Conservation (phyloP, 2,113 vertebrate species). For the Spermophilus dauricus region DNA sequence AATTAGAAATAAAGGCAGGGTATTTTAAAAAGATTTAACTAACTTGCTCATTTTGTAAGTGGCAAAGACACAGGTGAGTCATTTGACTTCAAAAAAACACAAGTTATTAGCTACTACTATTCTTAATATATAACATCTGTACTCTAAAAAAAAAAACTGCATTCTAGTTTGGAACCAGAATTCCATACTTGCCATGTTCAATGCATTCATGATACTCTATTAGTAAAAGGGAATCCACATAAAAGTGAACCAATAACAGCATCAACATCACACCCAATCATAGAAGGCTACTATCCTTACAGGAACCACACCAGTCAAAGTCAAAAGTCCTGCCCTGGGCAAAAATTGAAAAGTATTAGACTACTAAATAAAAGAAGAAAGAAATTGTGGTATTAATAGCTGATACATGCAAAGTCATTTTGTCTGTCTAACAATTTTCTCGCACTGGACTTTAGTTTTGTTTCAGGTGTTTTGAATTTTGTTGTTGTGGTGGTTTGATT, state of each 20-base stretch:
- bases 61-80: not conserved
- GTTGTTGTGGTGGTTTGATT: not conserved
- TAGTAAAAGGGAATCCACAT: not conserved
- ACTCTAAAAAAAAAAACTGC: not conserved
- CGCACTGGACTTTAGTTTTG: not conserved
- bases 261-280: not conserved
- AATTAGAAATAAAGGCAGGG: not conserved
- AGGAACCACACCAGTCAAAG: not conserved
- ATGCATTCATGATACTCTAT: not conserved
- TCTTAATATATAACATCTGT: not conserved
- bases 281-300: not conserved
- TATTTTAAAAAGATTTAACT: not conserved
- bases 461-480: not conserved
- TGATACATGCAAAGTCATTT: not conserved
- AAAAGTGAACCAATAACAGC: not conserved
- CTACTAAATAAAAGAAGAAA: not conserved
- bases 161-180: not conserved
- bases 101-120: not conserved
- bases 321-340: not conserved
- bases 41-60: not conserved
- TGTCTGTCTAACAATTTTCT: not conserved
- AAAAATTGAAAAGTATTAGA: not conserved
- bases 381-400: not conserved
- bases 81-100: not conserved
- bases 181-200: not conserved